Base-by-base conservation (phyloP, 2,888 invertebrate genomes). In the Molorchus minor region DNA sequence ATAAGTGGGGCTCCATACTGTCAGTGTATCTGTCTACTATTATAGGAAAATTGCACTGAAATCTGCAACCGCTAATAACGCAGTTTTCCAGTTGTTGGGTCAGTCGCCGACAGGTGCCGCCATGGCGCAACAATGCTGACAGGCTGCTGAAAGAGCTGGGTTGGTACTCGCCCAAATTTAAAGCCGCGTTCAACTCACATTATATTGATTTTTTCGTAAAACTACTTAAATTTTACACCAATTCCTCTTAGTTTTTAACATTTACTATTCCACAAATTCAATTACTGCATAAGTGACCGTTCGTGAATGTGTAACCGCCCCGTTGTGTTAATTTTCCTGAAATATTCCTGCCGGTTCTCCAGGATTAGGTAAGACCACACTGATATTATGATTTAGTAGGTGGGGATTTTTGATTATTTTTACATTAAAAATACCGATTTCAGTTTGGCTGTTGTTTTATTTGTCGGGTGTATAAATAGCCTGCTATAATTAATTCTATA, bases 131-230 rank as follows among this genome's bases (percentile, higher is more conserved):
- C 3, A 49, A 58, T 51, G 45, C 58, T 49, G 52, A 38, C 56
- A 40, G 43, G 15, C 52, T 33, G 46, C 54, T 33, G 54, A 40
- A 52, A 56, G 62, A 61, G 12, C 33, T 33, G 33, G 33, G 33
- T 61, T 58, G 68, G 70, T 68, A 71, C 73, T 73, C 73, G 73
- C 73, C 73, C 73, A 71, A 73, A 70, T 73, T 73, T 66, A 70
- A 72, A 71, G 71, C 69, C 67, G 67, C 65, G 64, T 64, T 52
- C 52, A 40, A 41, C 41, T 40, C 40, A 52, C 65, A 65, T 65
- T 68, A 67, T 72, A 72, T 72, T 70, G 72, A 72, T 72, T 72
- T 72, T 70, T 72, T 72, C 66, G 59, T 55, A 64, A 65, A 69
- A 67, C 65, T 61, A 62, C 65, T 58, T 51, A 63, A 67, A 67